Evolutionary conservation across 2,797 vertebrate genomes (phyloP), one percentile per base, ranked within the genome.

Genomic region (Urocyon cinereoargenteus): DNA sequence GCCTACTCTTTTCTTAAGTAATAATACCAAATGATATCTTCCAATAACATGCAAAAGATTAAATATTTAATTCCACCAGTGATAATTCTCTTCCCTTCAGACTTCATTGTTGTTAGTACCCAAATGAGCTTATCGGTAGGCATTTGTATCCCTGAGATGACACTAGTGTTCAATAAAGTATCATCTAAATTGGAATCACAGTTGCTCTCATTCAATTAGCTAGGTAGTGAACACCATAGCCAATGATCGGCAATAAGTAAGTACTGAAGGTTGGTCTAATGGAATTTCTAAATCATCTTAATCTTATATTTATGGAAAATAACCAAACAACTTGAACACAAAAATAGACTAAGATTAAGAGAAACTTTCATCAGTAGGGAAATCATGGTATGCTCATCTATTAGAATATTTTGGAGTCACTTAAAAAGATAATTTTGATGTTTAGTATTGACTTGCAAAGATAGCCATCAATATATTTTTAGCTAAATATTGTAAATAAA

Each of bases 401-500:
- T 57, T 57, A 49, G 24, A 90, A 77, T 70, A 81, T 57, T 77
- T 51, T 86, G n/a, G 91, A 59, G 49, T 68, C 45, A 73, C 13
- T 66, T 94, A 45, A 36, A 78, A 91, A 78, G 51, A 21, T 64
- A 66, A 49, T 3, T 88, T 36, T 40, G 11, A 55, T 91, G 40
- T 66, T 94, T 90, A 26, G 5, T 12, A 72, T 40, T 96, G 55
- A 85, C 6, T 34, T 84, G 5, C 10, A 91, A 97, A 66, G 31
- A 10, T 28, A 73, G 36, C 15, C 10, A 87, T 36, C 82, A 59
- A 66, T 21, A 40, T 49, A 86, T 57, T 83, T 88, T 96, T 77
- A 86, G 18, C 64, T 78, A 95, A 95, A 92, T 31, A 59, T 21
- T 57, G 13, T 88, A 72, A 84, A 85, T 13, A 64, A 31, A 87